A percentile compares a stretch with the other conserved stretches of the same genome.
Conservation (phyloP, 2,797 vertebrate species). For the Helarctos malayanus region DNA sequence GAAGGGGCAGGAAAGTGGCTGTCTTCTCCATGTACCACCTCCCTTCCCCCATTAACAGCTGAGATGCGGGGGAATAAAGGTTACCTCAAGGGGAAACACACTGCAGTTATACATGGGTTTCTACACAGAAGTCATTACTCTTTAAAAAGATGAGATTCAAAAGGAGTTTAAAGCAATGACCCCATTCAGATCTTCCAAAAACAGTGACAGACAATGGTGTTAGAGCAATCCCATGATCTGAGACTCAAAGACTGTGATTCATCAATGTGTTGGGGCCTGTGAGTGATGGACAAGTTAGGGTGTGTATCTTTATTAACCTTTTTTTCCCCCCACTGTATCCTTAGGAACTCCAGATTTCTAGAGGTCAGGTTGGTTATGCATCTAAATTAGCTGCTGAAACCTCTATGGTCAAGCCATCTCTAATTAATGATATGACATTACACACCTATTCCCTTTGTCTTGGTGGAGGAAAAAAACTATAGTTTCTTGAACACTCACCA, state of each 20-base stretch:
- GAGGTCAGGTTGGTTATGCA: background rate
- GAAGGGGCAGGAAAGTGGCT: background rate
- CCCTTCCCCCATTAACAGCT: background rate
- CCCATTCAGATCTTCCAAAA: background rate
- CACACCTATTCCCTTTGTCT: background rate
- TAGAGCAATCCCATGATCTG: background rate
- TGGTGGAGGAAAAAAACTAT: background rate
- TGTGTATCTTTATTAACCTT: background rate
- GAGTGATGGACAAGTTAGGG: background rate
- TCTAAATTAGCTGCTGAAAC: slow-evolving; percentile 32
- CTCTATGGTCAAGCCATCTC: background rate
- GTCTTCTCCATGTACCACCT: background rate
- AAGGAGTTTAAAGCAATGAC: background rate
- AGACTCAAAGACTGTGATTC: background rate
- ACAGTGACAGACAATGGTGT: background rate
- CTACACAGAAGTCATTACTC: background rate
- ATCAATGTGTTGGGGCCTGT: background rate
- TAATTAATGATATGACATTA: background rate
- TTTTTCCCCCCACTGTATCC: background rate
- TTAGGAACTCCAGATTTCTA: slow-evolving; percentile 23
- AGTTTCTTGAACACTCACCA: background rate
- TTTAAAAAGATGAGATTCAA: slow-evolving; percentile 20
- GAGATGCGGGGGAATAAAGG: background rate
- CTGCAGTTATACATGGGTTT: background rate
- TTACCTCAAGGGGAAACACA: background rate